phyloP scores from a whole-genome alignment of 2,888 invertebrate genomes.

The Mycalesis mineus region DNA sequence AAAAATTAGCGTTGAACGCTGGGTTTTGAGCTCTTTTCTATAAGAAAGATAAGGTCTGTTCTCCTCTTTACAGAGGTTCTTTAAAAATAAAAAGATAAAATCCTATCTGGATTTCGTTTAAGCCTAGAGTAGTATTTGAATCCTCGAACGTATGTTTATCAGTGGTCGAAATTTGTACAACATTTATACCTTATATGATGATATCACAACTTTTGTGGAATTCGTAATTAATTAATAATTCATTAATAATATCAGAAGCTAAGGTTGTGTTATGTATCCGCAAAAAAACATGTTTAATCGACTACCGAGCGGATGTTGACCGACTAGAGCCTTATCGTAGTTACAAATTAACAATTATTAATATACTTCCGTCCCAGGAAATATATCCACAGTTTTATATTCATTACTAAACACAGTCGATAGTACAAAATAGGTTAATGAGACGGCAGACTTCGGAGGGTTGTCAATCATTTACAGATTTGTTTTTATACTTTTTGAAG shows the following conservation, averaged over 20 bases:
- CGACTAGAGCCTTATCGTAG: neutral
- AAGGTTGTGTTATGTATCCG: neutral
- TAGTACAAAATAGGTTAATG: constrained; percentile 37
- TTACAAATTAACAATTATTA: constrained; percentile 6
- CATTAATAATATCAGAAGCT: neutral
- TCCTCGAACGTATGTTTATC: too few species aligned
- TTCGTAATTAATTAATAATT: neutral
- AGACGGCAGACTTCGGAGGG: constrained; percentile 19
- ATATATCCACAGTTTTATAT: constrained; percentile 5
- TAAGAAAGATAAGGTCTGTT: too few species aligned
- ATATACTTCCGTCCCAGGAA: constrained; percentile 9
- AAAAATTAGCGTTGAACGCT: too few species aligned
- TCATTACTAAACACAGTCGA: constrained; percentile 27
- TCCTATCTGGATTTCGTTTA: too few species aligned
- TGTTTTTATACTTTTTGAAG: too few species aligned
- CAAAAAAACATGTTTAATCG: neutral
- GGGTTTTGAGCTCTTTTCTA: too few species aligned
- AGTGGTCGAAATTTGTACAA: too few species aligned
- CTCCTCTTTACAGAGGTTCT: too few species aligned
- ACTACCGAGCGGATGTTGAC: constrained; percentile 3
- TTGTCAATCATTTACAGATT: neutral
- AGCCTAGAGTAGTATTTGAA: too few species aligned
- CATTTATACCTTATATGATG: too few species aligned
- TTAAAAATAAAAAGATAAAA: too few species aligned
- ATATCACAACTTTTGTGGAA: too few species aligned